Conservation (phyloP, 1,140 invertebrate species). For the Leptinotarsa undecemlineata region DNA sequence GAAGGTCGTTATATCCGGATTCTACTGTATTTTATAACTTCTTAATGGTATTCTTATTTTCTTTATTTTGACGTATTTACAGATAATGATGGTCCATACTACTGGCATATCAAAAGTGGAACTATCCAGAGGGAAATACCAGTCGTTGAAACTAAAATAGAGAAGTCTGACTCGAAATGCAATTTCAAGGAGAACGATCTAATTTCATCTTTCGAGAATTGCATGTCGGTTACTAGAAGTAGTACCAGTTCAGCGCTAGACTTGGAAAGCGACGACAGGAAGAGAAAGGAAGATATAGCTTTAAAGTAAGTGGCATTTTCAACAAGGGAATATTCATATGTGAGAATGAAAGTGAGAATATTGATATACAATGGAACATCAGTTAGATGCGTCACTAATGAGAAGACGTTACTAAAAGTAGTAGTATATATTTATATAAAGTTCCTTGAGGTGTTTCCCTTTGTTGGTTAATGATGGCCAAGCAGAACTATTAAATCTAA, state of each 20-base stretch:
- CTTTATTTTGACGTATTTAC: conserved; percentile 26
- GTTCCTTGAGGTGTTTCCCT: too few species aligned
- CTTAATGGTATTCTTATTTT: too few species aligned
- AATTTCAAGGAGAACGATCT: conserved; percentile 62
- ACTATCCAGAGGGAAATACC: conserved; percentile 93
- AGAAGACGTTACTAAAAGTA: too few species aligned
- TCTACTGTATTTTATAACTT: too few species aligned
- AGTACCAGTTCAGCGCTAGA: conserved; percentile 79
- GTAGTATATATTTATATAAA: too few species aligned
- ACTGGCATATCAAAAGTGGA: conserved; percentile 98
- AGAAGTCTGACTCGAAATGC: conserved; percentile 56
- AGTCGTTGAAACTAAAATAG: conserved; percentile 55
- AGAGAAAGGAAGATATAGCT: conserved; percentile 71
- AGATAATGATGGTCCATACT: conserved; percentile 93
- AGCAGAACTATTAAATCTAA: too few species aligned
- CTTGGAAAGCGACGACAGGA: conserved; percentile 69
- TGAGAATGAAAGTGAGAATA: too few species aligned
- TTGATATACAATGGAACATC: too few species aligned
- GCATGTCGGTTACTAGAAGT: conserved; percentile 66
- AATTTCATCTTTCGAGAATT: conserved; percentile 54
- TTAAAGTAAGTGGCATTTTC: conserved; percentile 69
- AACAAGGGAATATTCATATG: neutral
- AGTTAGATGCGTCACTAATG: too few species aligned
- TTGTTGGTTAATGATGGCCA: too few species aligned
- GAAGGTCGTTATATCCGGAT: too few species aligned